Evolutionary conservation across 1,140 invertebrate genomes (phyloP).

Genomic region (Dendroctonus ponderosae): DNA sequence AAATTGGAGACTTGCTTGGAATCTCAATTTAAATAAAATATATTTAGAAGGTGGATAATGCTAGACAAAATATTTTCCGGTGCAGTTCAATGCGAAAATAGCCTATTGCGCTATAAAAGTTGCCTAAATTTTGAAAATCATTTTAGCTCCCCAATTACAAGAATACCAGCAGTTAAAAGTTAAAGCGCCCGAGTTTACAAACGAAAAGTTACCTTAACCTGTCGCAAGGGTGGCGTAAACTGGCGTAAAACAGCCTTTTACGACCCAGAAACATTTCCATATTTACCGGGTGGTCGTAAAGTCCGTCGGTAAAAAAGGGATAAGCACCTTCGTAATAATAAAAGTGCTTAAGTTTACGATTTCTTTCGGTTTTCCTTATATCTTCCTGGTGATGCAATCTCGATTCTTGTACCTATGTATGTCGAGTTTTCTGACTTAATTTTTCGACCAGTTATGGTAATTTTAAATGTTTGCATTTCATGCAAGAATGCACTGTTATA

Average conservation of each 20-base stretch:
- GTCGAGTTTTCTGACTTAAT: background rate
- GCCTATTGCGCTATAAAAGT: conserved; percentile 9
- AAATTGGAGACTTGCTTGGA: too few species aligned
- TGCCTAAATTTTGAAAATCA: conserved; percentile 23
- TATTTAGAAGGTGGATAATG: too few species aligned
- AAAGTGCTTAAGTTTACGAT: conserved; percentile 19
- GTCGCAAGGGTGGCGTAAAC: conserved; percentile 24
- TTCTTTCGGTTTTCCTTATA: conserved; percentile 14
- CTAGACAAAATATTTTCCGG: background rate
- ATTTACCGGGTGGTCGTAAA: conserved; percentile 26
- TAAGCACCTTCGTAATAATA: conserved; percentile 25
- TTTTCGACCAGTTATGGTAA: background rate
- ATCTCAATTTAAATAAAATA: too few species aligned
- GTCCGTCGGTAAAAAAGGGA: conserved; percentile 24
- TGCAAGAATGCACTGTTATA: too few species aligned
- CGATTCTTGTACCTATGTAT: background rate
- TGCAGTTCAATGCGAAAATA: background rate
- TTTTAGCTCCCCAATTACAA: conserved; percentile 24
- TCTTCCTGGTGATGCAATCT: conserved; percentile 2
- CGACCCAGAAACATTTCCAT: conserved; percentile 28
- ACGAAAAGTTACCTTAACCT: conserved; percentile 22
- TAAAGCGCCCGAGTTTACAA: conserved; percentile 12
- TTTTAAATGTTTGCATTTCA: too few species aligned
- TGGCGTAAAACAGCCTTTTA: conserved; percentile 24
- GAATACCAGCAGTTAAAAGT: conserved; percentile 22